Base-by-base conservation (phyloP, 2,888 invertebrate genomes). In the Microchrysa polita region DNA sequence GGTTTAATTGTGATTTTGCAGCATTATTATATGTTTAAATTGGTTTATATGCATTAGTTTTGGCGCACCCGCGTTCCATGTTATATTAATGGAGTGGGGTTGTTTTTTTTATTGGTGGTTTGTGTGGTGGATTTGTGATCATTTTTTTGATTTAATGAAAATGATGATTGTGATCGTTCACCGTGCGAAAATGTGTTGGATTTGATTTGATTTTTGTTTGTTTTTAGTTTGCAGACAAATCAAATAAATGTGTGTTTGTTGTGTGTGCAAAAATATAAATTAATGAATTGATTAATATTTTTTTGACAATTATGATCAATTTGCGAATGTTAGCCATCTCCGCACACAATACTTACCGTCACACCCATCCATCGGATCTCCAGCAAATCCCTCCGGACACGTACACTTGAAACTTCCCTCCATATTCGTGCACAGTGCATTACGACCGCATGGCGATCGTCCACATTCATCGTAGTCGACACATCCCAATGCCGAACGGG, bases 371-470 rank as follows among this genome's bases (percentile, higher is more conserved):
- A 90, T 87, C 20, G 95, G 92, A 84, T 95, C 91, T 79, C 95
- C 95, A 78, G 89, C 87, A 84, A 90, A 94, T 79, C 95, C 95
- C 79, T 91, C 90, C 69, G 94, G 94, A 83, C 96, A 96, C 60
- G 90, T 82, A 84, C 96, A 96, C 78, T 90, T 90, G 84, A 90
- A 94, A 79, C 90, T 91, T 77, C 94, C 95, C 74, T 91, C 90
- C 69, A 90, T 86, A 83, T 95, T 95, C 76, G 90, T 89, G 82
- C 96, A 96, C 71, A 90, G 86, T 5, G 95, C 94, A 79, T 90
- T 90, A 76, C 91, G 87, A 71, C 95, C 95, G 82, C 96, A 96
- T 53, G 91, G 89, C 74, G 88, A 88, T 78, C 90, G 88, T 22
- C 89, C 85, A 81, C 95, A 95, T 84, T 92, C 93, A 83, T 95